Conservation (phyloP, 64 coral and sea anemone genomes). For the Stichodactyla mertensii region DNA sequence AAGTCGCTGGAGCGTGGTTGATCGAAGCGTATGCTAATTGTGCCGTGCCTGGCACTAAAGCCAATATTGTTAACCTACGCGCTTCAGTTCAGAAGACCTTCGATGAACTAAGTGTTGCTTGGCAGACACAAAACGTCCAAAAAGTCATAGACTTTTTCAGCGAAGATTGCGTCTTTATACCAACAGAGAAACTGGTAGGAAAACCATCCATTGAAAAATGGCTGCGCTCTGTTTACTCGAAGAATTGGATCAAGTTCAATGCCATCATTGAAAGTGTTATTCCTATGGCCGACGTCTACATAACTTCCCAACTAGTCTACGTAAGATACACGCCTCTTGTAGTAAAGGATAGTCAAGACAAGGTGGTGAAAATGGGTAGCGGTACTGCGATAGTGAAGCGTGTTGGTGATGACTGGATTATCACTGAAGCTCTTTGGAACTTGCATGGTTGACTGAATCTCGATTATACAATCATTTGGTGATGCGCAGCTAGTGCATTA, state of each 20-base stretch:
- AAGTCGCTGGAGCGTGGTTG: slow-evolving; percentile 14
- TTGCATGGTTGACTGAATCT: too few species aligned
- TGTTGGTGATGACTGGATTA: slow-evolving; percentile 4
- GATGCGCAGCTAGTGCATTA: too few species aligned
- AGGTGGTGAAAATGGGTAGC: neutral
- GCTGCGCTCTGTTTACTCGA: neutral
- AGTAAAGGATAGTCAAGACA: neutral
- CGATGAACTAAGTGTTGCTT: neutral
- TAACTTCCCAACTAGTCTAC: slow-evolving; percentile 1
- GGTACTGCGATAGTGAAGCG: slow-evolving; percentile 20
- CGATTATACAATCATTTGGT: too few species aligned
- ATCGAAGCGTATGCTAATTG: slow-evolving; percentile 31
- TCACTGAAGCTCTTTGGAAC: slow-evolving; percentile 34
- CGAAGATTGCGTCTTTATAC: slow-evolving; percentile 23
- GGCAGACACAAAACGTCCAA: slow-evolving; percentile 4
- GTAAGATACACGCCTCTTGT: neutral
- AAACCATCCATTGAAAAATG: neutral
- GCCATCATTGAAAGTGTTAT: slow-evolving; percentile 1
- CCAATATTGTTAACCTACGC: neutral
- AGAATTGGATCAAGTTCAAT: neutral
- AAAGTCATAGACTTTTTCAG: slow-evolving; percentile 9
- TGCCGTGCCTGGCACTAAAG: neutral
- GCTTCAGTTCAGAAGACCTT: slow-evolving; percentile 8
- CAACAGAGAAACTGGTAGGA: neutral
- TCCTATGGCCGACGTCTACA: slow-evolving; percentile 3